Percentiles rank a stretch among this genome's conserved stretches.
phyloP scores from a whole-genome alignment of 2,797 vertebrate species.

The Capromys pilorides region DNA sequence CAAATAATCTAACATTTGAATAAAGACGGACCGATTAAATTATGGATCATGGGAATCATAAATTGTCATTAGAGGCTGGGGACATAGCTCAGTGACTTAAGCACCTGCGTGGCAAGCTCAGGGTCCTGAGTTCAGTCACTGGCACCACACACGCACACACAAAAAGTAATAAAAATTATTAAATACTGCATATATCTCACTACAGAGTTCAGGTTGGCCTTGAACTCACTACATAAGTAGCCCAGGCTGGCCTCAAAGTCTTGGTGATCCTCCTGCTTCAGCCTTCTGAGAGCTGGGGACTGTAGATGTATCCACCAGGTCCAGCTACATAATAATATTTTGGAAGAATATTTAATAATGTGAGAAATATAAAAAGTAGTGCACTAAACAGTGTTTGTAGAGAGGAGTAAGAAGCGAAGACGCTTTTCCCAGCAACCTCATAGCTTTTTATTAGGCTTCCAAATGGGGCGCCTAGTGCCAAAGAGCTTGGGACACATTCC shows the following conservation, averaged over 20 bases:
- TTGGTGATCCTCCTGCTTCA: neutral
- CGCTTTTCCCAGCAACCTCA: neutral
- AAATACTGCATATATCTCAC: neutral
- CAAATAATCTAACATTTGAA: conserved; percentile 28
- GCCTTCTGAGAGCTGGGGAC: neutral
- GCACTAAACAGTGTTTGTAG: neutral
- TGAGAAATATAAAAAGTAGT: neutral
- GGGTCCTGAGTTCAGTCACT: no score
- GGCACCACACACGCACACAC: no score
- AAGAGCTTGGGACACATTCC: conserved; percentile 53
- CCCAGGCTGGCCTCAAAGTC: neutral
- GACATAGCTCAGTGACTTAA: no score
- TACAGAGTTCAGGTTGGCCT: neutral
- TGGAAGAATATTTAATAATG: conserved; percentile 24
- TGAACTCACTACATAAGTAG: neutral
- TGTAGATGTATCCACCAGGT: neutral
- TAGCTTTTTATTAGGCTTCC: conserved; percentile 38
- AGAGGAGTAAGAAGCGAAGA: neutral
- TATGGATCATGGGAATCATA: neutral
- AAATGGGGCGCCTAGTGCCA: conserved; percentile 19
- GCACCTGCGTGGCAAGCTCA: no score
- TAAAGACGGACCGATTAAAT: neutral
- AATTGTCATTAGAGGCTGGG: neutral
- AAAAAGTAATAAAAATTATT: neutral
- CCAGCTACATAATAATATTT: neutral